Evolutionary conservation across 2,888 invertebrate species (phyloP), one percentile per base, ranked within the genome.

Genomic region (Dexiosoma caninum): DNA sequence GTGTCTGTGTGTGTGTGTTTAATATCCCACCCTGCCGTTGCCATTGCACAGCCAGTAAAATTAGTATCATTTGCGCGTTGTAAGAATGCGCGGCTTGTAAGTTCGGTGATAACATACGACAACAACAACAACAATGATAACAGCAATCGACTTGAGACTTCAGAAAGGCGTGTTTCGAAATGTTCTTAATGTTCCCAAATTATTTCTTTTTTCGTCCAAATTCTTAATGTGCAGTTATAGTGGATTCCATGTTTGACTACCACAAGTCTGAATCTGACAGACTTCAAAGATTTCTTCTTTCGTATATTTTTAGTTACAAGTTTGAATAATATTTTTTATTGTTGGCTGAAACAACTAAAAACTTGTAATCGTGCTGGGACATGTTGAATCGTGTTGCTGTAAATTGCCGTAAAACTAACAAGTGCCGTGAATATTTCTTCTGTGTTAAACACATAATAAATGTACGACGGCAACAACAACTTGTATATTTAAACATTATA

Each of bases 351-450:
- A 72, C 67, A 72, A 64, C 75, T 55, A 66, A 77, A 77, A 77
- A 66, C 53, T 71, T 81, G 77, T 77, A 81, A 77, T 81, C 71
- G 44, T 67, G 71, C 71, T 67, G 76, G 55, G 46, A 80, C 80
- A 76, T 76, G 67, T 55, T 67, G 67, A 71, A 71, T 70, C 60
- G 53, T 71, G 60, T 44, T 69, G 35, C 40, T 44, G 19, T 23
- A 53, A 76, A 57, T 49, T 66, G 27, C 42, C 14, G 40, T 49
- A 35, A 51, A 51, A 42, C 51, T 60, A 16, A 30, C 37, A 30
- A 40, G 40, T 10, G 3, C 44, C 53, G 42, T 70, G 69, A 62
- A 62, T 55, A 53, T 12, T 40, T 74, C 44, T 66, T 66, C 12
- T 46, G 37, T 69, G 21, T 53, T 44, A 23, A 64, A 49, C 62